A percentile compares a stretch with the other conserved stretches of the same genome.
Evolutionary conservation across 2,888 invertebrate genomes (phyloP).

Genomic region (Macrosiphum euphorbiae): DNA sequence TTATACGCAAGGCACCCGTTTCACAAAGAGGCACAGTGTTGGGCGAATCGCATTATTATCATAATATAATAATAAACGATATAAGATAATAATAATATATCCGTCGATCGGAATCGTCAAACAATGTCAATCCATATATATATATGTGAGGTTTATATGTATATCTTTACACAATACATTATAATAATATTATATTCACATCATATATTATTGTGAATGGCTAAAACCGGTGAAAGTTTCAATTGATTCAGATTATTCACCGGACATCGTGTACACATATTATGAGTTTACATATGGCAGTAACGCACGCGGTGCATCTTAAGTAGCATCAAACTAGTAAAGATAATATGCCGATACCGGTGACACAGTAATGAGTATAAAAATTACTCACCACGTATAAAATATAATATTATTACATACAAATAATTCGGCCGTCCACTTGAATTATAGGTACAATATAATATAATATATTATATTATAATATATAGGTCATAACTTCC

Average conservation of each 20-base stretch:
- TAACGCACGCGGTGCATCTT: background rate
- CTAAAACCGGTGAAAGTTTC: background rate
- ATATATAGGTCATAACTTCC: background rate
- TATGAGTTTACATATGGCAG: background rate
- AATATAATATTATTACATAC: background rate
- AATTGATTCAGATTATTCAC: background rate
- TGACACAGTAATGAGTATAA: background rate
- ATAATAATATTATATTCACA: background rate
- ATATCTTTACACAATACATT: background rate
- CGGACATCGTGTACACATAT: background rate
- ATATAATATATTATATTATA: background rate
- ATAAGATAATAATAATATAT: background rate
- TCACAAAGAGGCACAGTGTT: background rate
- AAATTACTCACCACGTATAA: background rate
- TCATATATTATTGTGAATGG: background rate
- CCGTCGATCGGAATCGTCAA: background rate
- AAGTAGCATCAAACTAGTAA: background rate
- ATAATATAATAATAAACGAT: background rate
- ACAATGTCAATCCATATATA: background rate
- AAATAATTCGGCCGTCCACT: background rate
- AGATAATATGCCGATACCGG: background rate
- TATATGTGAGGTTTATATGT: background rate
- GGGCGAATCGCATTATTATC: conserved; percentile 12
- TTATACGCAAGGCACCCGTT: conserved; percentile 16
- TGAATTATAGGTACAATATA: background rate